Percentiles rank a stretch among this genome's conserved stretches.
These are phyloP conservation scores for Dendrolimus kikuchii DNA, from an alignment of 1,140 invertebrate species.

Conservation along the genomic window DNA sequence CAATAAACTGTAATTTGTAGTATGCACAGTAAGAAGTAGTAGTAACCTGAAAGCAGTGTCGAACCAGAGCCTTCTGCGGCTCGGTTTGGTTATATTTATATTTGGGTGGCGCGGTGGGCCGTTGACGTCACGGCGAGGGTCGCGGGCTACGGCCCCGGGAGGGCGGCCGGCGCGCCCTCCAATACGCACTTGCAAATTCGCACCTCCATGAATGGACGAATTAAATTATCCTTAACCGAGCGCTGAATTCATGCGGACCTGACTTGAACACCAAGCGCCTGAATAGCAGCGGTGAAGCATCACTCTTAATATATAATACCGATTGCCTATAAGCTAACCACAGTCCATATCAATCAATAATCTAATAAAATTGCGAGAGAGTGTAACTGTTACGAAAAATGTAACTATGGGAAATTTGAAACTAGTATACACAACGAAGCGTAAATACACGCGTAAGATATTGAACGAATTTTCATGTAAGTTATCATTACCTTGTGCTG, in stretches of 20 bases:
- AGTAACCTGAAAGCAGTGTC: constrained; percentile 57
- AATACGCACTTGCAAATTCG: constrained; percentile 68
- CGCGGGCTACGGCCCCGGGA: constrained; percentile 20
- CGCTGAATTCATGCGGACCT: constrained; percentile 40
- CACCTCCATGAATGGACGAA: constrained; percentile 64
- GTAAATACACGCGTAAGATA: too few species aligned
- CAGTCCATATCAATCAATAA: too few species aligned
- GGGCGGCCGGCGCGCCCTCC: constrained; percentile 46
- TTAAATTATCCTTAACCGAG: constrained; percentile 53
- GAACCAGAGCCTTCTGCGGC: constrained; percentile 24
- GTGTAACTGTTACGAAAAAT: too few species aligned
- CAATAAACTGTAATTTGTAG: too few species aligned
- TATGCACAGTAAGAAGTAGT: constrained; percentile 19
- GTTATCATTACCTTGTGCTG: too few species aligned
- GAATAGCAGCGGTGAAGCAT: too few species aligned
- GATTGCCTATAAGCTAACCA: too few species aligned
- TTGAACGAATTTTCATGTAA: too few species aligned
- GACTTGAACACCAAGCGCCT: constrained; percentile 29
- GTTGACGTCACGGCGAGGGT: constrained; percentile 42
- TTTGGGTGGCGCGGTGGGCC: constrained; percentile 53
- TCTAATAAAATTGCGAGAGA: too few species aligned
- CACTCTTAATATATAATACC: too few species aligned
- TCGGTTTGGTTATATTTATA: constrained; percentile 65
- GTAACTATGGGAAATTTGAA: too few species aligned
- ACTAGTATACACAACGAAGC: too few species aligned